phyloP scores from a whole-genome alignment of 2,888 invertebrate species.

The Ligdia adustata region DNA sequence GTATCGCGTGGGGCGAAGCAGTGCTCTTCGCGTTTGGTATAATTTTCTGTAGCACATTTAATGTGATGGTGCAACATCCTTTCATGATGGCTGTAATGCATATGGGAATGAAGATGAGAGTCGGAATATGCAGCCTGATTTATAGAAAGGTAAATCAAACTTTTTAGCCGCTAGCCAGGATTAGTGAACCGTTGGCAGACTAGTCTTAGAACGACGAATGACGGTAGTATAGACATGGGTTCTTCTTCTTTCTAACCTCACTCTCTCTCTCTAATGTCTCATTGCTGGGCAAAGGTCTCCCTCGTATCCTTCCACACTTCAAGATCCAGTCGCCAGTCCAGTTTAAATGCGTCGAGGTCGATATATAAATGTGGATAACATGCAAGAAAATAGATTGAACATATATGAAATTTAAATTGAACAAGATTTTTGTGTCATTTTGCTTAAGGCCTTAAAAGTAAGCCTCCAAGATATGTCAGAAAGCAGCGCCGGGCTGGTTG shows the following conservation, averaged over 20 bases:
- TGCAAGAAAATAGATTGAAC: no score
- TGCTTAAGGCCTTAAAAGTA: slow-evolving; percentile 68
- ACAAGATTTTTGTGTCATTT: not conserved
- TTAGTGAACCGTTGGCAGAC: no score
- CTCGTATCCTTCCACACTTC: no score
- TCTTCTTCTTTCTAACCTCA: no score
- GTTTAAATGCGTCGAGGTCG: no score
- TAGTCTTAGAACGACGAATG: no score
- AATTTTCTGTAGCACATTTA: slow-evolving; percentile 85
- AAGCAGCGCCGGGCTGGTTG: slow-evolving; percentile 74
- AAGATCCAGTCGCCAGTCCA: no score
- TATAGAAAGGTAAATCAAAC: slow-evolving; percentile 89
- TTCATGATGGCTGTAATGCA: slow-evolving; percentile 89
- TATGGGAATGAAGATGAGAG: slow-evolving; percentile 91
- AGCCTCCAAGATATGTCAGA: slow-evolving; percentile 72
- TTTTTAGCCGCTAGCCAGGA: not conserved
- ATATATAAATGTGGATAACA: no score
- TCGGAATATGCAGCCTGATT: slow-evolving; percentile 92
- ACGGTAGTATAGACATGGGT: no score
- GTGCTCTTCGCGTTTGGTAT: slow-evolving; percentile 87
- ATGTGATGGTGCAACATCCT: slow-evolving; percentile 88
- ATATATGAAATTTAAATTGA: no score
- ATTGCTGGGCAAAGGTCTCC: no score
- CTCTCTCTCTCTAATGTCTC: no score
- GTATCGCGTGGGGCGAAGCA: slow-evolving; percentile 83